Evolutionary conservation across 2,888 invertebrate species (phyloP).

Genomic region (Protula sp.): DNA sequence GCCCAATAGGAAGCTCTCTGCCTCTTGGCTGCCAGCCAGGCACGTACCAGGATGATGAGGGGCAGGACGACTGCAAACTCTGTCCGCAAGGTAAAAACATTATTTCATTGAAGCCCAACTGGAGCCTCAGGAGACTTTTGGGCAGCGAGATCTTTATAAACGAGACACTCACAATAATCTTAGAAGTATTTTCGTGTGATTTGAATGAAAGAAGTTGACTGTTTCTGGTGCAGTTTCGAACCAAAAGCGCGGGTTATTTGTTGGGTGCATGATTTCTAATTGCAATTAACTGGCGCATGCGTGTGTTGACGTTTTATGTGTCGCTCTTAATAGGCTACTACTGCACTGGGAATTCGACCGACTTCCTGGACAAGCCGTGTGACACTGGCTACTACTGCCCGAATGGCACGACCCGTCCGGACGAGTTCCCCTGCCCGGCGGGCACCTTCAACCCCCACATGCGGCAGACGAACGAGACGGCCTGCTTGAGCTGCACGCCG

Average conservation of each 20-base stretch:
- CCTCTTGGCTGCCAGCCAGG: slow-evolving; percentile 38
- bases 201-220: too few species aligned
- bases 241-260: too few species aligned
- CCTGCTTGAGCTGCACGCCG: slow-evolving; percentile 40
- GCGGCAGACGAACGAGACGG: slow-evolving; percentile 31
- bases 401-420: slow-evolving; percentile 28
- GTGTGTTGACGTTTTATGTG: too few species aligned
- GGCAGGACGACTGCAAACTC: slow-evolving; percentile 31
- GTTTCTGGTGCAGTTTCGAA: too few species aligned
- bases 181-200: too few species aligned
- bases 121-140: too few species aligned
- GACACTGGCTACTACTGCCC: slow-evolving; percentile 47
- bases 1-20: slow-evolving; percentile 37
- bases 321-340: slow-evolving; percentile 50
- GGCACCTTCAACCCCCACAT: slow-evolving; percentile 43
- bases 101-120: too few species aligned
- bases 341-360: slow-evolving; percentile 40
- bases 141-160: too few species aligned
- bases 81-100: slow-evolving; percentile 46
- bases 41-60: slow-evolving; percentile 38
- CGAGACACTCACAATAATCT: background rate
- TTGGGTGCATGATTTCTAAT: too few species aligned
- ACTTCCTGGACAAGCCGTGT: slow-evolving; percentile 39
- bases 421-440: slow-evolving; percentile 36
- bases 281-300: too few species aligned